These are phyloP conservation scores for Hiodon alosoides DNA, from an alignment of 2,113 vertebrate genomes.

Conservation along the genomic window DNA sequence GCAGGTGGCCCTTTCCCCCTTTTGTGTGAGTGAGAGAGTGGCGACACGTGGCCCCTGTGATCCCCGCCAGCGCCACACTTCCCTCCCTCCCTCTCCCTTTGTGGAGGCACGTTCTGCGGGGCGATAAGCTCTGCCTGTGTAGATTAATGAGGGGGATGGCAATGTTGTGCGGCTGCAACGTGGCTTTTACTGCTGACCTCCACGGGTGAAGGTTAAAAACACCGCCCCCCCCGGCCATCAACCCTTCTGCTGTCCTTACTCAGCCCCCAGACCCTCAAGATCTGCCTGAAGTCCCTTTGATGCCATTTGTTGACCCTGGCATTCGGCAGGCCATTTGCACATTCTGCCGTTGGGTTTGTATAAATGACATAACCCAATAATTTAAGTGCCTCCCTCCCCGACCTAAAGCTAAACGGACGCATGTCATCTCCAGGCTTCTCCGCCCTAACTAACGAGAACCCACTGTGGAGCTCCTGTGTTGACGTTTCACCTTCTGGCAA, in stretches of 20 bases:
- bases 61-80: neutral
- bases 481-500: no score
- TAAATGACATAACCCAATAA: neutral
- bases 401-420: neutral
- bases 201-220: no score
- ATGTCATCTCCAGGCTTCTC: neutral
- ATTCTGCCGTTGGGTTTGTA: neutral
- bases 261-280: neutral
- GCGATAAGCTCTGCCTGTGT: neutral
- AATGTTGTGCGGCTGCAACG: no score
- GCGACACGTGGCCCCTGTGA: conserved; percentile 5
- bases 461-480: no score
- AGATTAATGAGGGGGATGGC: neutral
- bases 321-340: neutral
- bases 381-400: neutral
- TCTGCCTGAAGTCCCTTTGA: neutral
- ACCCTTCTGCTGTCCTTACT: neutral
- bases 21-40: conserved; percentile 14
- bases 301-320: neutral
- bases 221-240: neutral
- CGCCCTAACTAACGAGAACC: no score
- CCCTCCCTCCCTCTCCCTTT: neutral
- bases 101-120: neutral
- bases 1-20: neutral
- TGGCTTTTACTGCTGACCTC: no score